Percentiles rank a stretch among this genome's conserved stretches.
Evolutionary conservation across 1,140 invertebrate species (phyloP).

Genomic region (Cydia pomonella): DNA sequence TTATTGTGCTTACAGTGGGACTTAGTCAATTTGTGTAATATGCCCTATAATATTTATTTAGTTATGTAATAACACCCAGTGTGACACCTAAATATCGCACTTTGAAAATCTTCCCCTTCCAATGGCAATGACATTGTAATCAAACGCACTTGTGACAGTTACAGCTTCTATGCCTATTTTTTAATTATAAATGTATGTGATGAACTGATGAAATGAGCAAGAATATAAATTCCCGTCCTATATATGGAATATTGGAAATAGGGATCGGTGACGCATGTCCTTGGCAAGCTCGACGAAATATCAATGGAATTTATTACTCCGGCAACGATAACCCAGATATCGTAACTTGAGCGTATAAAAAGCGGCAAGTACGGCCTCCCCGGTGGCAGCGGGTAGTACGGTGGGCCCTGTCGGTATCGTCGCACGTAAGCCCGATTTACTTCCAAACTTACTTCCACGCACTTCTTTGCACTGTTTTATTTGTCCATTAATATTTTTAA

Average conservation of each 20-base stretch:
- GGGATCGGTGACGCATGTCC: slow-evolving; percentile 60
- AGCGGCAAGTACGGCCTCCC: slow-evolving; percentile 65
- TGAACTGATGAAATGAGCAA: no score
- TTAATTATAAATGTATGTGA: no score
- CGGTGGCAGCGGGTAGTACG: slow-evolving; percentile 64
- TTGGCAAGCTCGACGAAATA: slow-evolving; percentile 61
- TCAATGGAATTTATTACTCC: slow-evolving; percentile 76
- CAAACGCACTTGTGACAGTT: no score
- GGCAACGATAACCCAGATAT: slow-evolving; percentile 74
- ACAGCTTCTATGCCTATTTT: no score
- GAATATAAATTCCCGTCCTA: not conserved
- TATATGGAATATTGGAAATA: slow-evolving; percentile 48
- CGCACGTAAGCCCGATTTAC: slow-evolving; percentile 71
- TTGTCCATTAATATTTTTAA: not conserved
- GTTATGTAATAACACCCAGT: no score
- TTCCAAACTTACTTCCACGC: slow-evolving; percentile 59
- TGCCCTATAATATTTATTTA: no score
- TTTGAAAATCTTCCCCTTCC: no score
- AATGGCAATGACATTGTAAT: no score
- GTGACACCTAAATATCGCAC: no score
- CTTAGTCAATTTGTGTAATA: no score
- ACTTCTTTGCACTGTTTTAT: slow-evolving; percentile 39
- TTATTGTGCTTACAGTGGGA: no score
- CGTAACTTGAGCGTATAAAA: slow-evolving; percentile 69
- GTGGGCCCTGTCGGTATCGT: slow-evolving; percentile 64